Evolutionary conservation across 1,140 invertebrate genomes (phyloP).

Genomic region (Zaprionus lachaisei): DNA sequence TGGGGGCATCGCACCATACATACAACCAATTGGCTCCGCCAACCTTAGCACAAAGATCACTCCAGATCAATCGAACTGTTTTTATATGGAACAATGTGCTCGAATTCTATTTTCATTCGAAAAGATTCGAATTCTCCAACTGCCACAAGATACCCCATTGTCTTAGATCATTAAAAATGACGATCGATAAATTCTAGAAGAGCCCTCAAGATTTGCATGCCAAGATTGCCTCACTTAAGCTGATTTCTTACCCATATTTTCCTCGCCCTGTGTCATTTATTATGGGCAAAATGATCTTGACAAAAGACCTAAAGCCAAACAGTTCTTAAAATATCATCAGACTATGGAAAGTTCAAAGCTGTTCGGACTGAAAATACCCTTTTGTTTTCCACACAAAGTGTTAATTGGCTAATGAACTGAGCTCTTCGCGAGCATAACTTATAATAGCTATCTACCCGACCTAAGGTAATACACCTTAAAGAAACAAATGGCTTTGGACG

Average conservation of each 20-base stretch:
- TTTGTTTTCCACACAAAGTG: neutral
- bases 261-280: neutral
- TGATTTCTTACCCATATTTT: constrained; percentile 7
- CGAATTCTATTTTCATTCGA: constrained; percentile 3
- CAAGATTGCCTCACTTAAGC: neutral
- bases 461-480: too few species aligned
- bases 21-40: neutral
- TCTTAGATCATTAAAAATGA: constrained; percentile 1
- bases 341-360: neutral
- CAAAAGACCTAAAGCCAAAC: constrained; percentile 2
- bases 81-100: constrained; percentile 5
- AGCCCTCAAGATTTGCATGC: neutral
- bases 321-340: neutral
- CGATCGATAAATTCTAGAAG: neutral
- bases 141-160: neutral
- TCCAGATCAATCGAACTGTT: constrained; percentile 21
- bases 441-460: neutral
- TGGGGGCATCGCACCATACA: neutral
- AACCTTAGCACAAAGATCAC: constrained; percentile 9
- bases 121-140: neutral
- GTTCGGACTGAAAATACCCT: neutral
- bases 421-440: neutral
- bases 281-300: constrained; percentile 6
- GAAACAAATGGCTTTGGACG: too few species aligned
- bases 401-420: neutral